phyloP scores from a whole-genome alignment of 2,888 invertebrate species.

The Morpho helenor region DNA sequence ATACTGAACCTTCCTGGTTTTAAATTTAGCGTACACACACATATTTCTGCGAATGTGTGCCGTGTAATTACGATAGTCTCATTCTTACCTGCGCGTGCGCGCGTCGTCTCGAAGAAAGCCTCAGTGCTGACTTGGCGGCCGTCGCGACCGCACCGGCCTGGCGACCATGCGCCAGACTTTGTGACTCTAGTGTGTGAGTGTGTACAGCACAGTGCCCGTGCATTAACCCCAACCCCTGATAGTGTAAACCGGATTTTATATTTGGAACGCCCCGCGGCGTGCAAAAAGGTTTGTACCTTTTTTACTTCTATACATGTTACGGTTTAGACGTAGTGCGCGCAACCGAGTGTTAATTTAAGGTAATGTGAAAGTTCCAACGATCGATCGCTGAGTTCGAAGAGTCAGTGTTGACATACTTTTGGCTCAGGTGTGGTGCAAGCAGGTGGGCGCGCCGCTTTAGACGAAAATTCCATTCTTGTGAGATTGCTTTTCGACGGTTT shows the following conservation, averaged over 20 bases:
- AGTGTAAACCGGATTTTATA: slow-evolving; percentile 73
- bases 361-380: slow-evolving; percentile 76
- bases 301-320: slow-evolving; percentile 30
- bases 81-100: slow-evolving; percentile 64
- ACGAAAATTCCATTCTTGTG: slow-evolving; percentile 72
- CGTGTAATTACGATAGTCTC: slow-evolving; percentile 51
- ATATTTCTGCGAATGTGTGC: slow-evolving; percentile 36
- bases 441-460: slow-evolving; percentile 70
- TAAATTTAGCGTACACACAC: slow-evolving; percentile 35
- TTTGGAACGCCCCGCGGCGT: slow-evolving; percentile 63
- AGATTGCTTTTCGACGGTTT: slow-evolving; percentile 61
- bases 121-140: slow-evolving; percentile 71
- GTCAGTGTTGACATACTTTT: slow-evolving; percentile 75
- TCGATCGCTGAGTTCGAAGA: slow-evolving; percentile 65
- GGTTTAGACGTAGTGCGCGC: slow-evolving; percentile 39
- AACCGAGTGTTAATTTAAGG: slow-evolving; percentile 67
- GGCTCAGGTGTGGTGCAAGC: slow-evolving; percentile 70
- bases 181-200: slow-evolving; percentile 72
- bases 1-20: slow-evolving; percentile 33
- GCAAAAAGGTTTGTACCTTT: slow-evolving; percentile 56
- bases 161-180: slow-evolving; percentile 63
- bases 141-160: slow-evolving; percentile 68
- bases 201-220: slow-evolving; percentile 71
- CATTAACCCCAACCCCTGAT: slow-evolving; percentile 74
- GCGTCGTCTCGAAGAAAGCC: slow-evolving; percentile 67